Evolutionary conservation across 2,113 vertebrate genomes (phyloP).

Genomic region (Zapus hudsonius): DNA sequence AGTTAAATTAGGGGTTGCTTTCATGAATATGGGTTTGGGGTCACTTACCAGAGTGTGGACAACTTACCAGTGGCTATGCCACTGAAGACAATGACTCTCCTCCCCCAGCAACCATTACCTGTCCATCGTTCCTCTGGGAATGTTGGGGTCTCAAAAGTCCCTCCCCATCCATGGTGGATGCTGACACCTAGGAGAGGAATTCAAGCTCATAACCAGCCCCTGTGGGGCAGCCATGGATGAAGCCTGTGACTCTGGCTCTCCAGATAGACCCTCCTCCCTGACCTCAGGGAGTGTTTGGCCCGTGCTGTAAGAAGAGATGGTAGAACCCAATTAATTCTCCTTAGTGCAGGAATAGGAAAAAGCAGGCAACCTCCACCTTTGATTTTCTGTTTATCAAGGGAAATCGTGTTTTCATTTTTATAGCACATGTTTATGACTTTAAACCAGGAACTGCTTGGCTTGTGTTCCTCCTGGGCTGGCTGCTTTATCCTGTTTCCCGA

Average conservation of each 20-base stretch:
- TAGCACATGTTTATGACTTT: slow-evolving; percentile 53
- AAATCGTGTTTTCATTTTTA: slow-evolving; percentile 69
- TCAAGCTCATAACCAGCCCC: not conserved
- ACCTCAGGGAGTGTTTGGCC: not conserved
- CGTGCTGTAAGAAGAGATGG: not conserved
- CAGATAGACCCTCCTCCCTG: not conserved
- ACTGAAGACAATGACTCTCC: too few relatives aligned
- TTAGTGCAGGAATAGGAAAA: slow-evolving; percentile 54
- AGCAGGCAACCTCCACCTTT: slow-evolving; percentile 29
- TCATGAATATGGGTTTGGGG: too few relatives aligned
- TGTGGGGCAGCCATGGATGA: not conserved
- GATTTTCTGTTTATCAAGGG: slow-evolving; percentile 67
- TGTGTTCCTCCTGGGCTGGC: not conserved
- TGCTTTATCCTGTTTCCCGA: slow-evolving; percentile 62
- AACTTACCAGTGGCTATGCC: too few relatives aligned
- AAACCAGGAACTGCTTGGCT: slow-evolving; percentile 53
- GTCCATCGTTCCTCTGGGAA: too few relatives aligned
- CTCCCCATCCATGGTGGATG: too few relatives aligned
- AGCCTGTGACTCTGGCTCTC: not conserved
- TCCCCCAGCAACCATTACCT: too few relatives aligned
- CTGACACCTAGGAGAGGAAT: too few relatives aligned
- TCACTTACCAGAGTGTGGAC: too few relatives aligned
- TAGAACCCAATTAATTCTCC: not conserved
- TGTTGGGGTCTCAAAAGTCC: too few relatives aligned
- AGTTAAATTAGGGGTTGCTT: too few relatives aligned